Evolutionary conservation across 2,888 invertebrate genomes (phyloP).

Genomic region (Tenthredo distinguenda): DNA sequence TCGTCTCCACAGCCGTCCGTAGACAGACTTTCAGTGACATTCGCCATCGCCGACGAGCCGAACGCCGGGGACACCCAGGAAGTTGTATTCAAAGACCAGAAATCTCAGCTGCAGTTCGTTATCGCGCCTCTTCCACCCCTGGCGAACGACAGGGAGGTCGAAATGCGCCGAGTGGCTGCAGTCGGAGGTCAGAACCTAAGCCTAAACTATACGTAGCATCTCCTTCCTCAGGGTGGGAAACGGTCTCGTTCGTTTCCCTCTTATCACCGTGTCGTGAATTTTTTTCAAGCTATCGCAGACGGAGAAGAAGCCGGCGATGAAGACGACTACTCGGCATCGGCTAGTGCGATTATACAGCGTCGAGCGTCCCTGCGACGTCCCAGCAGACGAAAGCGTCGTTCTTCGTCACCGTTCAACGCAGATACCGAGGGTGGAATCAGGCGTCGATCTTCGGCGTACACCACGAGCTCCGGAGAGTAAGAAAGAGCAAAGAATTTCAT

Average conservation of each 20-base stretch:
- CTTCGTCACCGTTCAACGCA: constrained; percentile 81
- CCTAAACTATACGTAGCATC: not conserved
- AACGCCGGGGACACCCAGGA: constrained; percentile 66
- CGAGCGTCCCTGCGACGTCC: constrained; percentile 86
- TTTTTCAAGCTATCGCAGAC: constrained; percentile 61
- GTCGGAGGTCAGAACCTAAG: constrained; percentile 32
- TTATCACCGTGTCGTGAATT: constrained; percentile 63
- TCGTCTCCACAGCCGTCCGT: constrained; percentile 86
- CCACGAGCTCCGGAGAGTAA: constrained; percentile 93
- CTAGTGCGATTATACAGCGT: constrained; percentile 90
- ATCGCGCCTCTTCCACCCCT: not conserved
- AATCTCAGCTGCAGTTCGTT: constrained; percentile 17
- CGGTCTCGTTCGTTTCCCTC: not conserved
- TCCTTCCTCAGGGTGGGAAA: not conserved
- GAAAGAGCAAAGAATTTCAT: constrained; percentile 65
- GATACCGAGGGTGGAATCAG: constrained; percentile 77
- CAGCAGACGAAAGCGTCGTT: constrained; percentile 83
- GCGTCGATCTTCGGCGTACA: constrained; percentile 87
- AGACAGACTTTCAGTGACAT: constrained; percentile 87
- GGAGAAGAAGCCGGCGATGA: constrained; percentile 81
- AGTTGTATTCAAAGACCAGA: constrained; percentile 44
- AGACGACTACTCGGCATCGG: constrained; percentile 92
- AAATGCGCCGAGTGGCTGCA: constrained; percentile 46
- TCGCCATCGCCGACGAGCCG: constrained; percentile 82
- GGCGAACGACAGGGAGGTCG: constrained; percentile 18